A percentile compares a stretch with the other conserved stretches of the same genome.
Evolutionary conservation across 2,888 invertebrate genomes (phyloP).

Genomic region (Volucella bombylans): DNA sequence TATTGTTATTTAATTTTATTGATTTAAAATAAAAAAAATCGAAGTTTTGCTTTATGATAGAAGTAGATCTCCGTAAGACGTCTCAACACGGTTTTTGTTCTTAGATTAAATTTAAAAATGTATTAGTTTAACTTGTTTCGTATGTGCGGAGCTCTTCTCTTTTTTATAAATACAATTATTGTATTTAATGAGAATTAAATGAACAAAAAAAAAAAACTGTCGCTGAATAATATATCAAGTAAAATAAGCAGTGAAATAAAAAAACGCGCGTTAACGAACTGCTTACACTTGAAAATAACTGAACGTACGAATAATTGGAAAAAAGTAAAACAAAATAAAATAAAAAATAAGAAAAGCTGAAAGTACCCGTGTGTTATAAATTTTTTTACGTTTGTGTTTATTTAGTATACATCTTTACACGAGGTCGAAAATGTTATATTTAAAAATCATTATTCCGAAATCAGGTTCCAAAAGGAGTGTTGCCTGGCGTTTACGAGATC

Average conservation of each 20-base stretch:
- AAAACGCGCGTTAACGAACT: conserved; percentile 58
- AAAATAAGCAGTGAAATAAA: not conserved
- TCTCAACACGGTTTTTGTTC: too few relatives aligned
- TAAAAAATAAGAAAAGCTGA: conserved; percentile 21
- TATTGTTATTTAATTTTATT: too few relatives aligned
- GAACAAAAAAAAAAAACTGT: not conserved
- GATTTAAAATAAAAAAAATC: too few relatives aligned
- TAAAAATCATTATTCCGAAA: conserved; percentile 43
- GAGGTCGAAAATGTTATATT: conserved; percentile 35
- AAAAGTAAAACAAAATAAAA: conserved; percentile 19
- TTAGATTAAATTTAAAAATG: too few relatives aligned
- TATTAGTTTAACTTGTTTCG: too few relatives aligned
- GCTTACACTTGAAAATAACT: conserved; percentile 28
- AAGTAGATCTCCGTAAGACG: too few relatives aligned
- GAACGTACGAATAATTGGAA: conserved; percentile 1
- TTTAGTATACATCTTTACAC: conserved; percentile 40
- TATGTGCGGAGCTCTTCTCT: not conserved
- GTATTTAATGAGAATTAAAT: conserved; percentile 17
- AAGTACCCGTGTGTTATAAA: conserved; percentile 12
- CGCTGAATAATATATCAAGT: conserved; percentile 35
- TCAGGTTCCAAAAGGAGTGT: conserved; percentile 57
- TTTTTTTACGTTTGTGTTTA: conserved; percentile 7
- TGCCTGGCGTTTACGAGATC: conserved; percentile 71
- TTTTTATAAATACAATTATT: not conserved
- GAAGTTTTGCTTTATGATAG: too few relatives aligned